These are phyloP conservation scores for Falcunculus frontatus DNA, from an alignment of 2,113 vertebrate genomes.

Conservation along the genomic window DNA sequence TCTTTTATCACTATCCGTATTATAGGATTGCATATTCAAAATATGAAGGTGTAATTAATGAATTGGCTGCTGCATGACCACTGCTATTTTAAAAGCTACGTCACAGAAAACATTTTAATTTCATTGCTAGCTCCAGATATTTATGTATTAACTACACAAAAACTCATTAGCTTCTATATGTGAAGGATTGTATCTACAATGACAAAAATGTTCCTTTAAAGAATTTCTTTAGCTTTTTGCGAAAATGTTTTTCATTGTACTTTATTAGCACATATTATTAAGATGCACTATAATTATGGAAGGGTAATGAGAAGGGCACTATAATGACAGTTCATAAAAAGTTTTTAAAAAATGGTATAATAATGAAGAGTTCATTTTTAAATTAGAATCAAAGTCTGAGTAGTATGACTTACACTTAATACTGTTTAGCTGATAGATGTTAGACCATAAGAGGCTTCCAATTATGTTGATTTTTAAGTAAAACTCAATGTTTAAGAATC, in stretches of 20 bases:
- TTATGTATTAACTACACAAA: not conserved
- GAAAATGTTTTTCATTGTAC: not conserved
- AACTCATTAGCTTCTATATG: not conserved
- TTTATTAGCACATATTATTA: not conserved
- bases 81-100: not conserved
- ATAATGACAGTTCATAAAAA: not conserved
- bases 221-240: not conserved
- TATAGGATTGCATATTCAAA: not conserved
- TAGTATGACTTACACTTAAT: not conserved
- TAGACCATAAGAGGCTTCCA: not conserved
- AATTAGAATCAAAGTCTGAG: not conserved
- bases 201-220: not conserved
- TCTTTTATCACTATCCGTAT: not conserved
- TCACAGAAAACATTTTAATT: not conserved
- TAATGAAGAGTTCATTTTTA: not conserved
- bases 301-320: not conserved
- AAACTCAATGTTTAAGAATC: not conserved
- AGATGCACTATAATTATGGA: not conserved
- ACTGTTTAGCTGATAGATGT: not conserved
- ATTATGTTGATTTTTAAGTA: not conserved
- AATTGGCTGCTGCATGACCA: not conserved
- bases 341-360: not conserved
- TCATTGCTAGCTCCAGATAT: not conserved
- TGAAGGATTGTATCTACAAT: not conserved
- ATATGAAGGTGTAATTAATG: not conserved